Base-by-base conservation (phyloP, 2,797 vertebrate genomes). In the Aselliscus stoliczkanus region DNA sequence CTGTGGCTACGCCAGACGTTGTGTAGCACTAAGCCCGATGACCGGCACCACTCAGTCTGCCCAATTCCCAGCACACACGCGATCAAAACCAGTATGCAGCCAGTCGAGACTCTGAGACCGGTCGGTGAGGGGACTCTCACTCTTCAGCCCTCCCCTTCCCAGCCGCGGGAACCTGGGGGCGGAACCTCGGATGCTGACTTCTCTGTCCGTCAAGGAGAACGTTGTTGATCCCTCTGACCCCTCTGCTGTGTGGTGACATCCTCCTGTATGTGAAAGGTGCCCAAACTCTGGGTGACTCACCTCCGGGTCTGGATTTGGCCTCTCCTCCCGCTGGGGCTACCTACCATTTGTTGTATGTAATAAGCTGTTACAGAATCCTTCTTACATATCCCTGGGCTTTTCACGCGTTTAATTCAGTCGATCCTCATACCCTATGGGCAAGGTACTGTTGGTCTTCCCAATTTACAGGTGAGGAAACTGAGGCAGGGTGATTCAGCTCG, bases 1-100 rank as follows among this genome's bases (percentile, higher is more conserved):
- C 14, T 12, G 31, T 0, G 2, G 52, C 54, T 37, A 1, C 5
- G 0, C 44, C 0, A 0, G 27, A 0, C 11, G 42, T 69, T 52
- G 14, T 14, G 37, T 7, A 10, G 2, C 14, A 0, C 42, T 70
- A 39, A 27, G 21, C 65, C 69, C 0, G 1, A 13, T 20, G 37
- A 4, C n/a, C 0, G 4, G 70, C 47, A 11, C 15, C 17, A 0
- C 29, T 64, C 7, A 0, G 47, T 14, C 58, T 15, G 23, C n/a
- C n/a, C 1, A 0, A 17, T 17, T 58, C 60, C 86, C 62, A 17
- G 27, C n/a, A 44, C 13, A 0, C 7, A 8, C 2, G 58, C 21
- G 0, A n/a, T 31, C 14, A 39, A 31, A 70, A 56, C 8, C 15
- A 17, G 62, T 25, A 23, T 10, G 37, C 0, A 6, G 56, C 17